phyloP scores from a whole-genome alignment of 2,113 vertebrate species.

The Lontra canadensis region DNA sequence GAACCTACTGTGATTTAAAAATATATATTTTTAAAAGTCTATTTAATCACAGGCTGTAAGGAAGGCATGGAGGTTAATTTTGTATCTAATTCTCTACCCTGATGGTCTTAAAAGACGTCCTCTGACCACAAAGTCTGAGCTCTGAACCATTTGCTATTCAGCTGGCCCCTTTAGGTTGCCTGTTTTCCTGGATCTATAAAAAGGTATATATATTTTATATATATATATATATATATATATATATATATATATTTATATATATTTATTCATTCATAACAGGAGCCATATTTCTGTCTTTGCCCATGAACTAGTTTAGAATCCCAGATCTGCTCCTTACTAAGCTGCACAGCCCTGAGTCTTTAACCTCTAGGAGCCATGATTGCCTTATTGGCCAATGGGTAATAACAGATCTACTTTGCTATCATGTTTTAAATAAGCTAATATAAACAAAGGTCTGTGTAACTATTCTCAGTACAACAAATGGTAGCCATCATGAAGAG shows the following conservation, averaged over 20 bases:
- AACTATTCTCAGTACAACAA: background rate
- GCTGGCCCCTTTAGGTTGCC: too few relatives aligned
- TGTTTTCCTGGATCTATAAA: background rate
- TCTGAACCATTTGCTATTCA: background rate
- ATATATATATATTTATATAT: too few relatives aligned
- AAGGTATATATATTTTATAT: rapidly evolving
- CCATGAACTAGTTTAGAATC: background rate
- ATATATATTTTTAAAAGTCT: background rate
- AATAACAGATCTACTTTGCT: background rate
- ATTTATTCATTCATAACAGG: background rate
- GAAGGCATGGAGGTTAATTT: background rate
- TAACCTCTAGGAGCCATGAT: background rate
- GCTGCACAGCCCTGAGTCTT: background rate
- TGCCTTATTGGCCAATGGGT: background rate
- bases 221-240: too few relatives aligned
- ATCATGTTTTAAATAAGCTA: background rate
- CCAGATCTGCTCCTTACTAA: background rate
- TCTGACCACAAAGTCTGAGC: background rate
- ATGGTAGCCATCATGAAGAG: background rate
- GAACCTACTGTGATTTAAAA: background rate
- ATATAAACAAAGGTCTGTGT: background rate
- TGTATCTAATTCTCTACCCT: background rate
- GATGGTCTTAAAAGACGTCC: background rate
- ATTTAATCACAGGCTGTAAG: background rate
- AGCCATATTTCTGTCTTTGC: background rate